Evolutionary conservation across 2,113 vertebrate species (phyloP).

Genomic region (Nibea coibor): DNA sequence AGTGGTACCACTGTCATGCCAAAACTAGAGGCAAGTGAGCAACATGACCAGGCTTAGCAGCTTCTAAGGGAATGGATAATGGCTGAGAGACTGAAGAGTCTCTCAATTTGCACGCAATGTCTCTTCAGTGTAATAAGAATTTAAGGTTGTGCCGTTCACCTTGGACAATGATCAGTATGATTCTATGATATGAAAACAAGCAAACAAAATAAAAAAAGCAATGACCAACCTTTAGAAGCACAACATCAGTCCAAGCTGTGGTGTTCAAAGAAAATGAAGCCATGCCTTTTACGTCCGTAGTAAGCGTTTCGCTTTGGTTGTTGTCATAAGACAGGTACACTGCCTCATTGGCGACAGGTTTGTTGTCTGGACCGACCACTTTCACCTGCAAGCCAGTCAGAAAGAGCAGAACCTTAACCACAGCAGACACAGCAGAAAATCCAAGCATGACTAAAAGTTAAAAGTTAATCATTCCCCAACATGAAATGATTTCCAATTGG

Average conservation of each 20-base stretch:
- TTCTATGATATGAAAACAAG: too few species aligned
- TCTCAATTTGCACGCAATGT: too few species aligned
- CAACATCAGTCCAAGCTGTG: conserved; percentile 28
- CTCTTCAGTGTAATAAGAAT: background rate
- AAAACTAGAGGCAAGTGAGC: too few species aligned
- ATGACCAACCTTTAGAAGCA: conserved; percentile 65
- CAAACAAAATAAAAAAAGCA: background rate
- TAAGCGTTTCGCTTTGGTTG: conserved; percentile 12
- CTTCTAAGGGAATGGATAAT: too few species aligned
- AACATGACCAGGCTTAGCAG: too few species aligned
- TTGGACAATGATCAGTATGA: background rate
- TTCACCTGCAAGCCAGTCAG: conserved; percentile 72
- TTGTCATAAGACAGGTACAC: conserved; percentile 53
- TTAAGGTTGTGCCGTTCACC: background rate
- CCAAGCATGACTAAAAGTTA: background rate
- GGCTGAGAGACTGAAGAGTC: too few species aligned
- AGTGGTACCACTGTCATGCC: too few species aligned
- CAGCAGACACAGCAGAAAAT: background rate
- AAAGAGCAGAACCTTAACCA: background rate
- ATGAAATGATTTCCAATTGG: background rate
- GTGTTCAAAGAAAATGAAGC: conserved; percentile 78
- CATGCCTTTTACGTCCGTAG: conserved; percentile 68
- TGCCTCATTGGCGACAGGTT: conserved; percentile 34
- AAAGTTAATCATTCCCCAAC: background rate
- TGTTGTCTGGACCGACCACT: conserved; percentile 48